phyloP scores from a whole-genome alignment of 2,888 invertebrate species.

The Meteorus cinctellus region DNA sequence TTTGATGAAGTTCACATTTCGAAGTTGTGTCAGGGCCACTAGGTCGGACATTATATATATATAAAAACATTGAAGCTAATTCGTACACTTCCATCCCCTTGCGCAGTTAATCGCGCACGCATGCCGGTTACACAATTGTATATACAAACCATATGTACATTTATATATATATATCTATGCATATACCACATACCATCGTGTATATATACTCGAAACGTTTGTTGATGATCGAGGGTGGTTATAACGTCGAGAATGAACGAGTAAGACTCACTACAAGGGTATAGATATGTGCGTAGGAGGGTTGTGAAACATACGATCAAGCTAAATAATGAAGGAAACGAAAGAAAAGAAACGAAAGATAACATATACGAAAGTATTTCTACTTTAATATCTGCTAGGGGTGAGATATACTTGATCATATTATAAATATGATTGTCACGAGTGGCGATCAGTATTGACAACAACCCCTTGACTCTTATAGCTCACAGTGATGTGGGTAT shows the following conservation, averaged over 20 bases:
- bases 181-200: constrained; percentile 31
- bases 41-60: constrained; percentile 34
- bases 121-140: constrained; percentile 39
- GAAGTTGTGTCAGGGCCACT: constrained; percentile 20
- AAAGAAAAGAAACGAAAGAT: constrained; percentile 46
- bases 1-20: neutral
- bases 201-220: constrained; percentile 30
- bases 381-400: constrained; percentile 60
- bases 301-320: neutral
- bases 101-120: constrained; percentile 44
- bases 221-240: constrained; percentile 41
- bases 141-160: constrained; percentile 25
- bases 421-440: constrained; percentile 39
- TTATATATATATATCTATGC: constrained; percentile 24
- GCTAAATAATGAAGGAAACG: constrained; percentile 5
- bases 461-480: constrained; percentile 59
- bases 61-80: constrained; percentile 43
- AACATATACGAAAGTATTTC: constrained; percentile 36
- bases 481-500: constrained; percentile 42
- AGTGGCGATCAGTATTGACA: constrained; percentile 53
- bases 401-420: constrained; percentile 33
- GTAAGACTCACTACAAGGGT: constrained; percentile 12
- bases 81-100: constrained; percentile 36
- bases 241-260: constrained; percentile 32
- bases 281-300: neutral